Conservation (phyloP, 2,888 invertebrate species). For the Volucella inanis region DNA sequence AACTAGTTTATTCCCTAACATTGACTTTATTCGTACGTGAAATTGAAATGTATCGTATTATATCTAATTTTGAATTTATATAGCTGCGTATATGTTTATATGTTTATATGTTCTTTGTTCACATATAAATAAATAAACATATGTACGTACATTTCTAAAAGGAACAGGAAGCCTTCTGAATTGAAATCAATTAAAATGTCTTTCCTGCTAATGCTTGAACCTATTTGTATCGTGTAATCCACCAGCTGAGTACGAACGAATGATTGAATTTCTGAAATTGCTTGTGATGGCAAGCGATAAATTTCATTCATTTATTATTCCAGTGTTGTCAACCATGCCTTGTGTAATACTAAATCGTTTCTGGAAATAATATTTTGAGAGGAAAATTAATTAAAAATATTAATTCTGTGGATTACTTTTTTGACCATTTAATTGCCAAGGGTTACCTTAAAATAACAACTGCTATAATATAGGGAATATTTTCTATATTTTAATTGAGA, state of each 20-base stretch:
- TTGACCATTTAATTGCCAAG: constrained; percentile 44
- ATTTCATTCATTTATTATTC: constrained; percentile 69
- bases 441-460: constrained; percentile 24
- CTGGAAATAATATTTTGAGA: constrained; percentile 56
- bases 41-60: too few relatives aligned
- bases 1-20: too few relatives aligned
- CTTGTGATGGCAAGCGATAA: constrained; percentile 67
- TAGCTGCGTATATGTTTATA: too few relatives aligned
- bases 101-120: too few relatives aligned
- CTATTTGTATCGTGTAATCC: constrained; percentile 66
- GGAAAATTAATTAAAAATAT: constrained; percentile 71
- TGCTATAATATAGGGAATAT: constrained; percentile 47
- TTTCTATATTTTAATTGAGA: too few relatives aligned
- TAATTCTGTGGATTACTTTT: constrained; percentile 60
- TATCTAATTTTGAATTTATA: too few relatives aligned
- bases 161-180: too few relatives aligned
- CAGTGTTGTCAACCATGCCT: constrained; percentile 63
- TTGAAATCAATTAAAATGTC: constrained; percentile 39
- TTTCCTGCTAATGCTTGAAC: constrained; percentile 41
- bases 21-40: too few relatives aligned
- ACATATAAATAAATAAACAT: too few relatives aligned
- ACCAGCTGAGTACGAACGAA: constrained; percentile 49
- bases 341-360: constrained; percentile 16
- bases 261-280: constrained; percentile 69
- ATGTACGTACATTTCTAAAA: too few relatives aligned